phyloP scores from a whole-genome alignment of 2,113 vertebrate species.

The Fregata magnificens region DNA sequence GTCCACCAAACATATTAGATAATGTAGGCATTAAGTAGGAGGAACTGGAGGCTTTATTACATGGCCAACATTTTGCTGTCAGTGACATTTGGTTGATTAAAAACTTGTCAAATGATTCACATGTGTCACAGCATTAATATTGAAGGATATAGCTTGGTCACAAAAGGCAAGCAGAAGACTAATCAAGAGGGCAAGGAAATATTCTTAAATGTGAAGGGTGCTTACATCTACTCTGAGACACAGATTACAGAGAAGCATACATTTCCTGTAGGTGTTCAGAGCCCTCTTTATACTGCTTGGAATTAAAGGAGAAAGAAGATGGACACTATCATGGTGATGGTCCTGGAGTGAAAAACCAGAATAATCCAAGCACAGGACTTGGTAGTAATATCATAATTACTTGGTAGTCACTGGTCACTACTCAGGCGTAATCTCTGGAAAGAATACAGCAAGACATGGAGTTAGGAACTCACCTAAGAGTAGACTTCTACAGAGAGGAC shows the following conservation, averaged over 20 bases:
- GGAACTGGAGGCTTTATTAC: not conserved
- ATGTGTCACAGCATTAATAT: not conserved
- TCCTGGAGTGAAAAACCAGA: not conserved
- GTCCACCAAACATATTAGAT: not conserved
- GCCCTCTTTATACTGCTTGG: not conserved
- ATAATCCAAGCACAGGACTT: not conserved
- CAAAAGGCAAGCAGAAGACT: not conserved
- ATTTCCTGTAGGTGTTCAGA: not conserved
- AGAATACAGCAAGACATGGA: not conserved
- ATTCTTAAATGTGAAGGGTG: not conserved
- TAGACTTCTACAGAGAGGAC: not conserved
- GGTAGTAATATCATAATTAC: not conserved
- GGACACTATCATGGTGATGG: too few relatives aligned
- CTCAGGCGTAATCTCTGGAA: not conserved
- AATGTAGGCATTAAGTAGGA: not conserved
- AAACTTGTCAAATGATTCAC: not conserved
- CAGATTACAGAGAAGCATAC: not conserved
- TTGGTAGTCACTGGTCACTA: not conserved
- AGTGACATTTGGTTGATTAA: not conserved
- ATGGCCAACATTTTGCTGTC: not conserved
- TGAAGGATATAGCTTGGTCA: not conserved
- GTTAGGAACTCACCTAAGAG: not conserved
- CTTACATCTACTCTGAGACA: not conserved
- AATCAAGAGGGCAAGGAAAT: not conserved
- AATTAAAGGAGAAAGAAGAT: not conserved